Conservation (phyloP, 2,888 invertebrate genomes). For the Odontocolon sp. region DNA sequence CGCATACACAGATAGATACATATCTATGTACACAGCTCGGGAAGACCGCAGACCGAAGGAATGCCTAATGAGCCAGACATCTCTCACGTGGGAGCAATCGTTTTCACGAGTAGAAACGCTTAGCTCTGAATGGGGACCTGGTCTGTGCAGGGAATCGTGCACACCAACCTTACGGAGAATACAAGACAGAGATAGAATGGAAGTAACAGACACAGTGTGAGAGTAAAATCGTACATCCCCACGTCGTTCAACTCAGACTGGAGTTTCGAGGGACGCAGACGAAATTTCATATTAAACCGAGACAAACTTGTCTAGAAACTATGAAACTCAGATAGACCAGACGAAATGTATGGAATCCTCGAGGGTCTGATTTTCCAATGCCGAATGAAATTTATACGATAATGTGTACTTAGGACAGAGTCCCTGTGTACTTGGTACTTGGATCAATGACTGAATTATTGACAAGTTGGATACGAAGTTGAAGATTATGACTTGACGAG, state of each 20-base stretch:
- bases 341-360: no score
- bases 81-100: slow-evolving; percentile 73
- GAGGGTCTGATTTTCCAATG: slow-evolving; percentile 13
- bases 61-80: slow-evolving; percentile 77
- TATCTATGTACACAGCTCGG: slow-evolving; percentile 45
- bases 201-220: slow-evolving; percentile 1
- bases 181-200: slow-evolving; percentile 29
- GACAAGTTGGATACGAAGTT: background rate
- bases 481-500: background rate
- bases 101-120: slow-evolving; percentile 70
- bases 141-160: slow-evolving; percentile 41
- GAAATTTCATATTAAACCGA: slow-evolving; percentile 52
- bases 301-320: slow-evolving; percentile 28
- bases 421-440: background rate
- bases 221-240: slow-evolving; percentile 45
- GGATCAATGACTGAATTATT: slow-evolving; percentile 8
- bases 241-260: slow-evolving; percentile 29
- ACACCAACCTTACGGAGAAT: slow-evolving; percentile 40
- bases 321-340: no score
- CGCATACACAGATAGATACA: slow-evolving; percentile 19
- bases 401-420: slow-evolving; percentile 28
- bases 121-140: slow-evolving; percentile 50
- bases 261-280: slow-evolving; percentile 27
- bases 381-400: background rate
- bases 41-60: slow-evolving; percentile 75